These are phyloP conservation scores for Xiphophorus birchmanni DNA, from an alignment of 2,797 vertebrate genomes.

Conservation along the genomic window DNA sequence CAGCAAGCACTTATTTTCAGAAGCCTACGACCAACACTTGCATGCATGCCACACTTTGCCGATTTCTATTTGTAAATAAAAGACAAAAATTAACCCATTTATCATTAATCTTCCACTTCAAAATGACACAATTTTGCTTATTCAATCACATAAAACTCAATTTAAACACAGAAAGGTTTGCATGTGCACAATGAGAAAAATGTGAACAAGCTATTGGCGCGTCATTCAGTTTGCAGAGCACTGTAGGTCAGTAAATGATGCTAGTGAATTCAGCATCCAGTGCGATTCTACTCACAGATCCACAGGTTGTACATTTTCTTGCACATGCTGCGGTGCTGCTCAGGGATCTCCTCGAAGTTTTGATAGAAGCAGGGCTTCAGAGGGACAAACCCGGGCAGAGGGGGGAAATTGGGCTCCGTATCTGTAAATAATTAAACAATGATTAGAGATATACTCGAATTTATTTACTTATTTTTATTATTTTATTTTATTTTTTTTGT, in stretches of 20 bases:
- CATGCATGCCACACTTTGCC: neutral
- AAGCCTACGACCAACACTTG: neutral
- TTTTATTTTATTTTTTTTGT: neutral
- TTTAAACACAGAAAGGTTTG: neutral
- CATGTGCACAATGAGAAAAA: neutral
- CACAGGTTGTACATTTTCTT: constrained; percentile 97
- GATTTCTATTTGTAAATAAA: neutral
- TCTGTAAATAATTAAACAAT: neutral
- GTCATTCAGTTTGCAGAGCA: neutral
- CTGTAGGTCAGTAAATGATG: too few relatives aligned
- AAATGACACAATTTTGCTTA: neutral
- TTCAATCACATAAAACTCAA: neutral
- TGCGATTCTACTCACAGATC: constrained; percentile 88
- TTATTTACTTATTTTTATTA: neutral
- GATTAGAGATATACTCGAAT: neutral
- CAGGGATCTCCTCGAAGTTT: constrained; percentile 97
- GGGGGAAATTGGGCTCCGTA: constrained; percentile 93
- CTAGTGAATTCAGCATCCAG: neutral
- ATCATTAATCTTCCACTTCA: neutral
- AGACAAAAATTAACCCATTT: neutral
- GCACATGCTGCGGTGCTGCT: constrained; percentile 91
- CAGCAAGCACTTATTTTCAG: neutral
- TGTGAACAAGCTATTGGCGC: neutral
- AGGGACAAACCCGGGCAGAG: constrained; percentile 92
- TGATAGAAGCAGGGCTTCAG: constrained; percentile 98